These are phyloP conservation scores for Lapara coniferarum DNA, from an alignment of 2,888 invertebrate genomes.

Conservation along the genomic window DNA sequence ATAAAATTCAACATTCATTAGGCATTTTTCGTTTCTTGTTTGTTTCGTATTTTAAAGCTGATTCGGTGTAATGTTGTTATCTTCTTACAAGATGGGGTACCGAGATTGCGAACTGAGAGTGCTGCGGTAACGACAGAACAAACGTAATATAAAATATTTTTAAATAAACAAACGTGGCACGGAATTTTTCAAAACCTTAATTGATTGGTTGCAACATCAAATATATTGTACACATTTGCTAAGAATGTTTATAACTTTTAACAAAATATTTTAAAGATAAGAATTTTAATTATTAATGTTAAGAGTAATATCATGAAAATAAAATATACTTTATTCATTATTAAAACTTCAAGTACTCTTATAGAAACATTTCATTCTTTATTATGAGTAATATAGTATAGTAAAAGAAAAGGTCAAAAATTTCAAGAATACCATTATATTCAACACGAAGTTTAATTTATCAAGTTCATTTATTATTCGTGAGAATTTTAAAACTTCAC, in stretches of 20 bases:
- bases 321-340: no score
- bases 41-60: constrained; percentile 67
- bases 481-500: neutral
- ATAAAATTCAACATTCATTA: constrained; percentile 72
- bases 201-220: no score
- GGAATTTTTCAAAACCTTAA: neutral
- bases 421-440: neutral
- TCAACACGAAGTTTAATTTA: neutral
- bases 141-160: constrained; percentile 43
- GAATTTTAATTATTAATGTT: no score
- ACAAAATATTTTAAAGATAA: no score
- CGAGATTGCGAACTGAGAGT: constrained; percentile 69
- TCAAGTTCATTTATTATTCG: neutral
- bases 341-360: no score
- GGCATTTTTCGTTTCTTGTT: constrained; percentile 58
- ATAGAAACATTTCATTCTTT: no score
- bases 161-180: constrained; percentile 1
- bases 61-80: constrained; percentile 65
- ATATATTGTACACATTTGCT: no score
- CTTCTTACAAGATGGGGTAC: constrained; percentile 63
- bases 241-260: no score
- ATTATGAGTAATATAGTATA: no score
- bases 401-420: neutral
- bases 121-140: constrained; percentile 62
- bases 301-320: no score